A percentile compares a stretch with the other conserved stretches of the same genome.
Evolutionary conservation across 2,113 vertebrate genomes (phyloP).

Genomic region (Trematocara nigrifrons): DNA sequence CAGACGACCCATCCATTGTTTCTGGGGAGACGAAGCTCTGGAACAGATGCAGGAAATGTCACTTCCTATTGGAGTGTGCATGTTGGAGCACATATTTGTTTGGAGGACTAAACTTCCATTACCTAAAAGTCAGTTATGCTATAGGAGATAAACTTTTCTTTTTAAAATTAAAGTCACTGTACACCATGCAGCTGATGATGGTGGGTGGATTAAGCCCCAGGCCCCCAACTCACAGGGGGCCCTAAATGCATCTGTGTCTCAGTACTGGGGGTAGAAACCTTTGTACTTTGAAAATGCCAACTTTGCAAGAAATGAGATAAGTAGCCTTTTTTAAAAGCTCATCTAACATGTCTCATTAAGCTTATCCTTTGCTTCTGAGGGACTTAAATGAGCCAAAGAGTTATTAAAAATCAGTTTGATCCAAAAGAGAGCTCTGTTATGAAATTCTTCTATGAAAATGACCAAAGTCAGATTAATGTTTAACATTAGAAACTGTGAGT

Average conservation of each 20-base stretch:
- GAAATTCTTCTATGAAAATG: neutral
- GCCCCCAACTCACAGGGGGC: neutral
- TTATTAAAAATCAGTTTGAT: neutral
- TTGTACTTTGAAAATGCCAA: conserved; percentile 1
- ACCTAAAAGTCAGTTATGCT: neutral
- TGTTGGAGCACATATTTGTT: neutral
- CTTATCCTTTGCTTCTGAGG: neutral
- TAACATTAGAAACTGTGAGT: neutral
- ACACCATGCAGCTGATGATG: neutral
- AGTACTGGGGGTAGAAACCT: neutral
- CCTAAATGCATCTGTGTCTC: neutral
- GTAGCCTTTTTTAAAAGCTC: neutral
- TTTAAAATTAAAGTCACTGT: neutral
- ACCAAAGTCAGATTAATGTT: neutral
- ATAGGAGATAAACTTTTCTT: neutral
- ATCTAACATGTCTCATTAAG: neutral
- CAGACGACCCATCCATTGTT: neutral
- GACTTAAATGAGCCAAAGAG: neutral
- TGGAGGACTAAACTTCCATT: neutral
- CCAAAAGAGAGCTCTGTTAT: neutral
- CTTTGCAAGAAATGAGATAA: neutral
- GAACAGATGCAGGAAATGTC: neutral
- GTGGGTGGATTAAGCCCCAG: neutral
- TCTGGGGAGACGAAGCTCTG: neutral
- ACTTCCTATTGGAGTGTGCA: neutral